phyloP scores from a whole-genome alignment of 2,113 vertebrate species.

The Clarias magur region DNA sequence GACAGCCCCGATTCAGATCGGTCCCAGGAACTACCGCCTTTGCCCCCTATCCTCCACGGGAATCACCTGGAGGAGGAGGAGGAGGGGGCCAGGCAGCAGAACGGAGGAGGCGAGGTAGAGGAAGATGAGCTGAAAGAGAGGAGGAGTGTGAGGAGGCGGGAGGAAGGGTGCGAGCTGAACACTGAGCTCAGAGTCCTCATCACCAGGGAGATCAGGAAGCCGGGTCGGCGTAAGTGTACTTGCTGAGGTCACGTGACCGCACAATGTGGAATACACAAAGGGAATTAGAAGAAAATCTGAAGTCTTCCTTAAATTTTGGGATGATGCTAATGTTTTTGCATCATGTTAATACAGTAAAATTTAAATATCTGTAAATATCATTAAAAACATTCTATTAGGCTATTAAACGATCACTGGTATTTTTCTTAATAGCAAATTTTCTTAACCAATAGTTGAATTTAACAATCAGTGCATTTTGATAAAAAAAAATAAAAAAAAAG shows the following conservation, averaged over 20 bases:
- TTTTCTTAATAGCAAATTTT: no score
- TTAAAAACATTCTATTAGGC: no score
- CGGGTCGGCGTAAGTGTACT: constrained; percentile 86
- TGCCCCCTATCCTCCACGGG: constrained; percentile 50
- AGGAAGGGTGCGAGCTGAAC: constrained; percentile 84
- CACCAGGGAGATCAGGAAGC: constrained; percentile 92
- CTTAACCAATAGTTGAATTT: no score
- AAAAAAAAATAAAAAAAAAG: no score
- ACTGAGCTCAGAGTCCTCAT: constrained; percentile 86
- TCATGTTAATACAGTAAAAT: background rate
- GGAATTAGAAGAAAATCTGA: background rate
- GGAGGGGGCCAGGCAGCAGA: constrained; percentile 62
- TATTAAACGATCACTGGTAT: no score
- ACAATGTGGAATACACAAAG: background rate
- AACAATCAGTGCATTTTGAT: no score
- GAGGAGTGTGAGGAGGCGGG: constrained; percentile 58
- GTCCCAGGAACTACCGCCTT: background rate
- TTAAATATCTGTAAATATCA: no score
- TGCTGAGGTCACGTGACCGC: background rate
- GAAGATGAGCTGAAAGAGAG: constrained; percentile 76
- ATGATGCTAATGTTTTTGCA: background rate
- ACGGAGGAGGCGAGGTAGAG: constrained; percentile 68
- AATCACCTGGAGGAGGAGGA: constrained; percentile 67
- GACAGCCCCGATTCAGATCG: background rate
- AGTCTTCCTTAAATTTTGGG: background rate